Conservation (phyloP, 2,113 vertebrate species). For the Natator depressus region DNA sequence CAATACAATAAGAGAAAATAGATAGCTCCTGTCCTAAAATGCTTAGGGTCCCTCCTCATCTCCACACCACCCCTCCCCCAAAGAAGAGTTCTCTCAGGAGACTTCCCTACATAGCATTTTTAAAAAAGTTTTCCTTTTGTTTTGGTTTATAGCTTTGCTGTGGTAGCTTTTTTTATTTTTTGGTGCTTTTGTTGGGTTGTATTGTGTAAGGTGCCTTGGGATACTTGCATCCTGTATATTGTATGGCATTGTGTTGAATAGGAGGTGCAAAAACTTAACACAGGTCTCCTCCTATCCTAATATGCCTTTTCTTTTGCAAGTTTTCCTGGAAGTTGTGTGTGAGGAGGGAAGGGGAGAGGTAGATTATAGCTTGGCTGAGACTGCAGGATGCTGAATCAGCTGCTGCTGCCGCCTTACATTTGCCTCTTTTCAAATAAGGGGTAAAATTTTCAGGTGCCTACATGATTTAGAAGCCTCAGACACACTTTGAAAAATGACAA, state of each 20-base stretch:
- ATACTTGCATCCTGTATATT: constrained; percentile 77
- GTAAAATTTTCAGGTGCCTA: constrained; percentile 37
- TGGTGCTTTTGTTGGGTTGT: constrained; percentile 61
- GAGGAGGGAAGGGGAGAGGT: constrained; percentile 72
- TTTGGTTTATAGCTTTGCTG: neutral
- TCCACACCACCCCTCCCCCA: neutral
- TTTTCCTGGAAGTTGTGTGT: constrained; percentile 75
- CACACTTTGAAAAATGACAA: neutral
- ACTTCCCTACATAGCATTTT: neutral
- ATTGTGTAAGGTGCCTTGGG: constrained; percentile 76
- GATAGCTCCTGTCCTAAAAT: neutral
- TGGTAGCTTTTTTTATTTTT: constrained; percentile 29
- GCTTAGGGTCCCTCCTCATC: neutral
- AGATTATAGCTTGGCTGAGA: constrained; percentile 69
- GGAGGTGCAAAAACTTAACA: constrained; percentile 74
- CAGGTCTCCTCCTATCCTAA: constrained; percentile 72
- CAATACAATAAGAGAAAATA: neutral
- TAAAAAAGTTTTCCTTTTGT: constrained; percentile 31
- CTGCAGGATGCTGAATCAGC: constrained; percentile 73
- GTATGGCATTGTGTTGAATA: constrained; percentile 76
- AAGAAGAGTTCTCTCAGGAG: neutral
- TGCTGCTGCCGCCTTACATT: constrained; percentile 68
- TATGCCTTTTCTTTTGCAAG: constrained; percentile 74
- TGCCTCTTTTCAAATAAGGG: constrained; percentile 66
- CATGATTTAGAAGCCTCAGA: constrained; percentile 19